These are phyloP conservation scores for Piscicola geometra DNA, from an alignment of 2,888 invertebrate species.

Conservation along the genomic window DNA sequence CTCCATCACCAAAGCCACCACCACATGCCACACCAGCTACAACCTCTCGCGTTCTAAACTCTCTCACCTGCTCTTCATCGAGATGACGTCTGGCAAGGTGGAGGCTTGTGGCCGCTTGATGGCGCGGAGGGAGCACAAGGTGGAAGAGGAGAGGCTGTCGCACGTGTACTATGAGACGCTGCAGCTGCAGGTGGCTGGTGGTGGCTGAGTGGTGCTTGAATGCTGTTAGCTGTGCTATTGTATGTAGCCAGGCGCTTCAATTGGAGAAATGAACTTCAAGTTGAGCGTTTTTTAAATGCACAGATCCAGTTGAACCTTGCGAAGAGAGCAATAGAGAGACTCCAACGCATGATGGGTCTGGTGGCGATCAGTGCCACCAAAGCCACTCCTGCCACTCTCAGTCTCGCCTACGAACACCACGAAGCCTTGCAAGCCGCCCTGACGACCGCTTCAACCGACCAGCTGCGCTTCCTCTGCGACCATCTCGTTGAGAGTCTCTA, in stretches of 20 bases:
- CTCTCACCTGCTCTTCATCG: slow-evolving; percentile 64
- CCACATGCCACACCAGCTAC: slow-evolving; percentile 54
- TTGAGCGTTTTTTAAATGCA: neutral
- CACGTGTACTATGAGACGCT: slow-evolving; percentile 72
- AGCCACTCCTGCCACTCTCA: too few relatives aligned
- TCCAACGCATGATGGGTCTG: slow-evolving; percentile 60
- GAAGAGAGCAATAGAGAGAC: slow-evolving; percentile 61
- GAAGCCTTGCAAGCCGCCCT: neutral
- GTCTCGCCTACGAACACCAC: neutral
- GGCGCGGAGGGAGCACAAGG: slow-evolving; percentile 59
- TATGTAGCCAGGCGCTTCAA: too few relatives aligned
- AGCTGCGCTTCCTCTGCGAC: slow-evolving; percentile 22
- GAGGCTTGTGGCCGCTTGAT: slow-evolving; percentile 60
- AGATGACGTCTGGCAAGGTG: slow-evolving; percentile 55
- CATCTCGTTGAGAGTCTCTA: slow-evolving; percentile 1
- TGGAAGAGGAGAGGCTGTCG: slow-evolving; percentile 59
- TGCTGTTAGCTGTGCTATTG: too few relatives aligned
- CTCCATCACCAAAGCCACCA: too few relatives aligned
- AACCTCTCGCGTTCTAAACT: slow-evolving; percentile 80
- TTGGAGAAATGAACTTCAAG: too few relatives aligned
- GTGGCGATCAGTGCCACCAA: too few relatives aligned
- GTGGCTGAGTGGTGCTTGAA: neutral
- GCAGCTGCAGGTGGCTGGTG: slow-evolving; percentile 65
- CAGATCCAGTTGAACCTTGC: slow-evolving; percentile 77
- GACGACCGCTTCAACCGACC: slow-evolving; percentile 5